These are phyloP conservation scores for Coenonympha arcania DNA, from an alignment of 2,888 invertebrate species.

Conservation along the genomic window DNA sequence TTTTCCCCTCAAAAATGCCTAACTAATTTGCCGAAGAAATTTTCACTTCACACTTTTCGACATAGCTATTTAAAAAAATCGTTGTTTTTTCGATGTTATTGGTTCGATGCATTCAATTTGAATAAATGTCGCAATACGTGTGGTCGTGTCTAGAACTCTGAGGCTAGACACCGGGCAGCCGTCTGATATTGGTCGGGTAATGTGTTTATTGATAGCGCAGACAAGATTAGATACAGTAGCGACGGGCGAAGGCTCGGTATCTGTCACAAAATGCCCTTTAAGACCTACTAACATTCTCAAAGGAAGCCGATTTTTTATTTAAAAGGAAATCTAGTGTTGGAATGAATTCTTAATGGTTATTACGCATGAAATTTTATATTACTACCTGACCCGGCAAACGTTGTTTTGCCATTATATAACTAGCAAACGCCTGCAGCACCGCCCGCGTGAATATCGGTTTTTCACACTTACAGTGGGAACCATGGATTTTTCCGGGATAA, in stretches of 20 bases:
- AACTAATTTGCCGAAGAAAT: too few relatives aligned
- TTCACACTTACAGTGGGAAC: too few relatives aligned
- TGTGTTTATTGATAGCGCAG: constrained; percentile 27
- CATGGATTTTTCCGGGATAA: too few relatives aligned
- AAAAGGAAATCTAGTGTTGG: not conserved
- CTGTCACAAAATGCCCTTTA: constrained; percentile 1
- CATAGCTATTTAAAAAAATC: too few relatives aligned
- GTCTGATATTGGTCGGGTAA: constrained; percentile 36
- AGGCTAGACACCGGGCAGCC: constrained; percentile 5
- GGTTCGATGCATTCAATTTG: not conserved
- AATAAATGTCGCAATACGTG: not conserved
- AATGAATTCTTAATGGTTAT: not conserved
- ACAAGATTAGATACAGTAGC: constrained; percentile 30
- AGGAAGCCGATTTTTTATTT: not conserved
- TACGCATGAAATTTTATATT: not conserved
- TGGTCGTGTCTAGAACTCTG: not conserved
- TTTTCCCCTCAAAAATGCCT: too few relatives aligned
- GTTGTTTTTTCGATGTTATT: too few relatives aligned
- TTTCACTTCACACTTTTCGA: too few relatives aligned
- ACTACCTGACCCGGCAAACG: too few relatives aligned
- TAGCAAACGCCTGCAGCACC: too few relatives aligned
- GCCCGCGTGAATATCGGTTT: too few relatives aligned
- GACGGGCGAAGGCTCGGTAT: constrained; percentile 1
- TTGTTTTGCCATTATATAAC: too few relatives aligned
- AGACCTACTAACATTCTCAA: not conserved